phyloP scores from a whole-genome alignment of 2,888 invertebrate genomes.

The Cactoblastis cactorum region DNA sequence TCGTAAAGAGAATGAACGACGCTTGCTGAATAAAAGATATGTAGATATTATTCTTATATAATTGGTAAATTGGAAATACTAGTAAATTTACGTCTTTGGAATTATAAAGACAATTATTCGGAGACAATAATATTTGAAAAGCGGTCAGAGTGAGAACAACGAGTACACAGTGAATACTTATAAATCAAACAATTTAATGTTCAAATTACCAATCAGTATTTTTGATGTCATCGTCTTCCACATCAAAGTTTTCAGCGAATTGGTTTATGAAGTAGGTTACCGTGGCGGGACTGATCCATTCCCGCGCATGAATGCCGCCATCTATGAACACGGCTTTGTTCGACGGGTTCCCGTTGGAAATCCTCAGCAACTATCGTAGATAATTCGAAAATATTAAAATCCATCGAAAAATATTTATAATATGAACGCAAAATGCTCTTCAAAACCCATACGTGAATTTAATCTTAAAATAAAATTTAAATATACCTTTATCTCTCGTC shows the following conservation, averaged over 20 bases:
- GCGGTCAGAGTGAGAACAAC: no score
- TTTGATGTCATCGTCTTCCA: conserved; percentile 76
- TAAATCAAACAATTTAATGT: no score
- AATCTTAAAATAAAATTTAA: no score
- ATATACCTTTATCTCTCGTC: conserved; percentile 84
- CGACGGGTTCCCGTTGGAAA: conserved; percentile 83
- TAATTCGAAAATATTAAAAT: neutral
- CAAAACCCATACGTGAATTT: no score
- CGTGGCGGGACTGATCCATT: conserved; percentile 93
- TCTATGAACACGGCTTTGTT: conserved; percentile 88
- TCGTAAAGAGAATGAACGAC: no score
- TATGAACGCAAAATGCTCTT: neutral
- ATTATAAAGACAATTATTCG: no score
- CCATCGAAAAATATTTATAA: neutral
- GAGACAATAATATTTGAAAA: no score
- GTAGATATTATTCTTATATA: no score
- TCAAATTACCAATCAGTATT: conserved; percentile 63
- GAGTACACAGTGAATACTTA: no score
- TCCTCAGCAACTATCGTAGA: conserved; percentile 65
- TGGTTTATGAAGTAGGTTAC: conserved; percentile 89
- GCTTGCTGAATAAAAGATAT: no score
- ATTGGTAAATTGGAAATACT: no score
- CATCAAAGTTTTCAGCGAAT: conserved; percentile 86
- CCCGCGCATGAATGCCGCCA: conserved; percentile 93
- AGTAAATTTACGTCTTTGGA: no score